phyloP scores from a whole-genome alignment of 2,888 invertebrate genomes.

The Cylloceria caligata region DNA sequence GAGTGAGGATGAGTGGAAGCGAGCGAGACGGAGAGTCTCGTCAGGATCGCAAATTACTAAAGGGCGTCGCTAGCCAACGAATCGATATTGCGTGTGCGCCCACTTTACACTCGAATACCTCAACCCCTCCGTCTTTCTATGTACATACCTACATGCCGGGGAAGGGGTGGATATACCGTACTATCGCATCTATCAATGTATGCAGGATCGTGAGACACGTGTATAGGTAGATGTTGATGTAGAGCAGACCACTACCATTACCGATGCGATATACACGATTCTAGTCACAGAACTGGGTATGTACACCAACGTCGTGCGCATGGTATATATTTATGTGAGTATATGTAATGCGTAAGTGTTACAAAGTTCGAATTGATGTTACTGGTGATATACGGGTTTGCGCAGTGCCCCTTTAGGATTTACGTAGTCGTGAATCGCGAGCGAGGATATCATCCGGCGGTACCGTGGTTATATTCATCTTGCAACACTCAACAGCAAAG shows the following conservation, averaged over 20 bases:
- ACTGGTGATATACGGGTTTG: constrained; percentile 31
- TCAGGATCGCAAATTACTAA: constrained; percentile 61
- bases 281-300: neutral
- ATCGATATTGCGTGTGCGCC: constrained; percentile 70
- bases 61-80: constrained; percentile 64
- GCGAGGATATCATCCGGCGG: constrained; percentile 42
- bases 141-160: neutral
- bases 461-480: neutral
- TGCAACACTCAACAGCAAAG: neutral
- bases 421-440: constrained; percentile 38
- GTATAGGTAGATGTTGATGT: neutral
- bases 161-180: neutral
- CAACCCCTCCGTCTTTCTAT: neutral
- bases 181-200: constrained; percentile 8
- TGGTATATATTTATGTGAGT: constrained; percentile 36
- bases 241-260: neutral
- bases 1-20: constrained; percentile 48
- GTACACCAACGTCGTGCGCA: neutral
- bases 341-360: constrained; percentile 43
- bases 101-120: constrained; percentile 46
- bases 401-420: constrained; percentile 69
- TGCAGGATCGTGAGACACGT: neutral
- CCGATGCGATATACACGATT: neutral
- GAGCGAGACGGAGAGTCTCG: constrained; percentile 44
- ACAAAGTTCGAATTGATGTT: constrained; percentile 46